A percentile compares a stretch with the other conserved stretches of the same genome.
phyloP scores from a whole-genome alignment of 2,797 vertebrate genomes.

The Perdix hodgsoniae region DNA sequence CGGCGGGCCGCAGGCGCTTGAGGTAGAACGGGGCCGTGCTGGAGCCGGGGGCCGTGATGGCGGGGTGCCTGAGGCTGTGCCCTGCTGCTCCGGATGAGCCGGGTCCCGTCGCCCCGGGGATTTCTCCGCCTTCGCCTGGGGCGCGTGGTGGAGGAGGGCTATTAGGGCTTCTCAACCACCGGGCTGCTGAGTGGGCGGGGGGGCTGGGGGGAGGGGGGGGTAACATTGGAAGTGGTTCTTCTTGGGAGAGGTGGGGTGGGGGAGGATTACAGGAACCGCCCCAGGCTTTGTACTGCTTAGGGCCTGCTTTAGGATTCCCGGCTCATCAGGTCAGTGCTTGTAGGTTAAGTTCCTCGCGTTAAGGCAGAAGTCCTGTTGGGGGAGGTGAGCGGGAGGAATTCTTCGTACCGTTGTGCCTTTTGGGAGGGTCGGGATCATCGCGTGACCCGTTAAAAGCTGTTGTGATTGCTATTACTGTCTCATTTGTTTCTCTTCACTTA shows the following conservation, averaged over 20 bases:
- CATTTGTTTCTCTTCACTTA: neutral
- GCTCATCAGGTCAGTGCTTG: neutral
- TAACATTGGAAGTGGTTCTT: neutral
- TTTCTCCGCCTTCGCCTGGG: neutral
- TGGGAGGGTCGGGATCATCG: neutral
- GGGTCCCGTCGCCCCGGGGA: neutral
- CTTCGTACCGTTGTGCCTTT: accelerated
- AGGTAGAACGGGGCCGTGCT: neutral
- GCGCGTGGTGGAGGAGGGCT: neutral
- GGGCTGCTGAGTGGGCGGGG: neutral
- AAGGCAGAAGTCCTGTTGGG: neutral
- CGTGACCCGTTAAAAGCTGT: neutral
- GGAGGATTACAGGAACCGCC: accelerated
- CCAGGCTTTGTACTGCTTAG: neutral
- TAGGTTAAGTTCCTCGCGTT: neutral
- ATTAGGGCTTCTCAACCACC: neutral
- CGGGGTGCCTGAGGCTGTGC: neutral
- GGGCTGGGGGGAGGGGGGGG: neutral
- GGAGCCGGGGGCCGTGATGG: conserved; percentile 44
- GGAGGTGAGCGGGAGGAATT: neutral
- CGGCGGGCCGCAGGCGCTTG: neutral
- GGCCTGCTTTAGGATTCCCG: neutral
- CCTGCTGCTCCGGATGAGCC: neutral
- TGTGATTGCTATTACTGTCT: neutral
- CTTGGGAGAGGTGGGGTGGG: neutral